Evolutionary conservation across 2,888 invertebrate genomes (phyloP), one percentile per base, ranked within the genome.

Genomic region (Nephrocerus scutellatus): DNA sequence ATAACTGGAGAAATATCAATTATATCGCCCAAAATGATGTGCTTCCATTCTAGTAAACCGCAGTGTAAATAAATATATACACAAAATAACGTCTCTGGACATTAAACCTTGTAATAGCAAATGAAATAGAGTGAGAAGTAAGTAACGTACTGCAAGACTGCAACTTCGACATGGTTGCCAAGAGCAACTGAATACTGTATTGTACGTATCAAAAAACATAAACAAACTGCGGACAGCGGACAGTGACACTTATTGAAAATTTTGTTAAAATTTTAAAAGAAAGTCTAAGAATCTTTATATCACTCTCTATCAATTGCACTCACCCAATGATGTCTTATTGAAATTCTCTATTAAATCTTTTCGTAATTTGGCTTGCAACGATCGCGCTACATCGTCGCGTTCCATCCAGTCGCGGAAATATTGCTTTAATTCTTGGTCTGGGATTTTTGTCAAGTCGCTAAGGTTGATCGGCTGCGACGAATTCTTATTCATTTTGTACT

Each of bases 401-500:
- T 59, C 53, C 50, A 68, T 56, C 68, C 68, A 68, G 10, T 60
- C 51, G 4, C 59, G 54, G 30, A 68, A 60, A 37, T 62, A 55
- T n/a, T 53, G 43, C 33, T 61, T 61, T 25, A 68, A 68, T 24
- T 68, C 66, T 3, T 55, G 47, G 29, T 60, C 54, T 3, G 67
- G 59, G 10, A 68, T 51, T 36, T 61, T 55, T 3, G 59, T 49
- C 13, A 68, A 52, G 21, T 63, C 50, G 12, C 55, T 49, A 3
- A 66, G 43, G 35, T 63, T 59, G n/a, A n/a, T n/a, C n/a, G n/a
- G 10, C 22, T 22, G 22, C 22, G 7, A 22, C 22, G 22, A 22
- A 10, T 22, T 8, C 22, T 22, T 22, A 22, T 22, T 22, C 22
- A 22, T 7, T 8, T 10, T 10, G 7, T 10, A 22, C 22, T 10